Evolutionary conservation across 2,113 vertebrate species (phyloP).

Genomic region (Morone chrysops): DNA sequence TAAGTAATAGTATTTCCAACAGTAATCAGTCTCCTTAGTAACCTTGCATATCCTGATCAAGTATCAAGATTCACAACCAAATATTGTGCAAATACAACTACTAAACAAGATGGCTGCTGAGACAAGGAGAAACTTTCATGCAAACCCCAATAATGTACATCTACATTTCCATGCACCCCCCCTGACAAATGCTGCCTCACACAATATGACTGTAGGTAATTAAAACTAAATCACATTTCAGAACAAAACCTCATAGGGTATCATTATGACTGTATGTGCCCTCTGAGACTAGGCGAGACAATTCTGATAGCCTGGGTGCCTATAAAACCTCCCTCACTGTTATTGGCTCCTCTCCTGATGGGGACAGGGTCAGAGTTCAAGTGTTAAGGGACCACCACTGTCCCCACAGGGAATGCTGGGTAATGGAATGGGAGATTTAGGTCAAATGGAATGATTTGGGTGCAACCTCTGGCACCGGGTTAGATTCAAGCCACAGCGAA

Average conservation of each 20-base stretch:
- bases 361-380: conserved; percentile 80
- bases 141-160: background rate
- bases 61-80: background rate
- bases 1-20: background rate
- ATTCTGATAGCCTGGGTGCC: conserved; percentile 61
- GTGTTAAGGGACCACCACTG: conserved; percentile 73
- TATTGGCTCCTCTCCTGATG: conserved; percentile 72
- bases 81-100: background rate
- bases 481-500: conserved; percentile 61
- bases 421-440: conserved; percentile 84
- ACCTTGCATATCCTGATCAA: background rate
- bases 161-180: background rate
- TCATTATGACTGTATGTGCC: conserved; percentile 56
- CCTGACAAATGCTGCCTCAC: conserved; percentile 6
- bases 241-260: conserved; percentile 45
- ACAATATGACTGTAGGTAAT: conserved; percentile 45
- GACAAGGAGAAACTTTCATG: background rate
- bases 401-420: conserved; percentile 78
- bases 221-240: conserved; percentile 66
- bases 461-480: conserved; percentile 66
- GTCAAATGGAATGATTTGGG: conserved; percentile 81
- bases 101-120: background rate
- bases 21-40: background rate
- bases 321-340: conserved; percentile 74
- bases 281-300: conserved; percentile 59